phyloP scores from a whole-genome alignment of 2,797 vertebrate genomes.

The Urosaurus nigricauda region DNA sequence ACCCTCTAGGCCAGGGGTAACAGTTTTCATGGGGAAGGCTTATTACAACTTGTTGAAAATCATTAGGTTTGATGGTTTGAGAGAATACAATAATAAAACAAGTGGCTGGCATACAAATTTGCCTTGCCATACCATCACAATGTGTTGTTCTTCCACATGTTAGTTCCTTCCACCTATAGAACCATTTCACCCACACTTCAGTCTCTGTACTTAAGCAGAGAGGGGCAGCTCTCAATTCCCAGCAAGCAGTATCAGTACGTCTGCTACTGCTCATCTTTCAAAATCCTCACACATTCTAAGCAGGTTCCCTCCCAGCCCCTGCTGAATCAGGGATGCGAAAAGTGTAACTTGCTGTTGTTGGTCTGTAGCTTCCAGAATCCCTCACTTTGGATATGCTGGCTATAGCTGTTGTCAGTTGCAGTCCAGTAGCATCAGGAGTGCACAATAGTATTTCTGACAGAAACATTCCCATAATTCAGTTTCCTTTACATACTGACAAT shows the following conservation, averaged over 20 bases:
- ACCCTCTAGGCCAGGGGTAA: neutral
- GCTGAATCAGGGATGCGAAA: neutral
- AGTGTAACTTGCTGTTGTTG: too few species aligned
- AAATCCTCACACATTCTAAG: neutral
- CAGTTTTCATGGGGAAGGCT: neutral
- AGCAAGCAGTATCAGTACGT: neutral
- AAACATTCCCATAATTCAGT: neutral
- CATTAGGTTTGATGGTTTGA: neutral
- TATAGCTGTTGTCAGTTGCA: neutral
- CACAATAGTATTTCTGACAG: neutral
- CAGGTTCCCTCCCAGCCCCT: neutral
- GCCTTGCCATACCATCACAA: neutral
- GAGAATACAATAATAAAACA: neutral
- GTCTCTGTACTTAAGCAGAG: neutral
- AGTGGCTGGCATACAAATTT: neutral
- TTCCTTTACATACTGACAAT: neutral
- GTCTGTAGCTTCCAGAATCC: neutral
- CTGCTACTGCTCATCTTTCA: neutral
- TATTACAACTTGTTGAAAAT: neutral
- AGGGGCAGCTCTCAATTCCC: neutral
- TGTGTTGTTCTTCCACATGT: neutral
- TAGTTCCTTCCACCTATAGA: neutral
- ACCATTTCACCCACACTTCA: neutral
- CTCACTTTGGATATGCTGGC: neutral
- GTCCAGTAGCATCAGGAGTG: neutral